Conservation (phyloP, 2,797 vertebrate genomes). For the Apogon talboti region DNA sequence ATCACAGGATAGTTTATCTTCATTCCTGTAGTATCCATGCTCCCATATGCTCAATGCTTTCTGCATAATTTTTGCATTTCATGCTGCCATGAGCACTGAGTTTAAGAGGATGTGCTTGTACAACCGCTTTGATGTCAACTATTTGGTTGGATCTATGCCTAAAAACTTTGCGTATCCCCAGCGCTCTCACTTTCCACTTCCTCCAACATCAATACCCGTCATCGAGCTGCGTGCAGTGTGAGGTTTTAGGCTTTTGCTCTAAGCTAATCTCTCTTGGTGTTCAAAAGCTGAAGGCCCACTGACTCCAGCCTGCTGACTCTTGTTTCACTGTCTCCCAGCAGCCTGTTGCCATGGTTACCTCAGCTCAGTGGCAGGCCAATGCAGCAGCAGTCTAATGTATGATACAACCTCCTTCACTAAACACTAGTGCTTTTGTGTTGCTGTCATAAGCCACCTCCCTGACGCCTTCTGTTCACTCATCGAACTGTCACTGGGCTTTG, state of each 20-base stretch:
- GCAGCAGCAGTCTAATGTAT: constrained; percentile 71
- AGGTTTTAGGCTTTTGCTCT: constrained; percentile 68
- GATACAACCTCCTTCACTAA: constrained; percentile 70
- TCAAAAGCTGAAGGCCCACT: constrained; percentile 78
- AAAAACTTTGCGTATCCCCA: constrained; percentile 51
- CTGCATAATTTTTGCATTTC: constrained; percentile 59
- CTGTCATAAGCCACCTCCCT: constrained; percentile 67
- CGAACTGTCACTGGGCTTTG: constrained; percentile 36
- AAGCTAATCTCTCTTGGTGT: constrained; percentile 79
- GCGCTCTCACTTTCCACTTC: constrained; percentile 45
- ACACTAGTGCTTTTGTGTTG: constrained; percentile 70
- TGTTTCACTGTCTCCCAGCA: constrained; percentile 71
- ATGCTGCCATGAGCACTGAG: constrained; percentile 36
- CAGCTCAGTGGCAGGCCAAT: constrained; percentile 72
- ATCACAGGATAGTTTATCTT: constrained; percentile 53
- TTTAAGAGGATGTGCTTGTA: constrained; percentile 49
- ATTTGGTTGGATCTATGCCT: constrained; percentile 46
- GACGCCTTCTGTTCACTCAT: constrained; percentile 32
- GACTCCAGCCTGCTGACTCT: constrained; percentile 72
- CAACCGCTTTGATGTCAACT: constrained; percentile 61
- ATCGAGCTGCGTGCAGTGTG: constrained; percentile 45
- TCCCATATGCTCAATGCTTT: constrained; percentile 28
- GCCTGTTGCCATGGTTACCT: constrained; percentile 86
- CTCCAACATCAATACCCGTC: constrained; percentile 61
- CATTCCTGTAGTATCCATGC: constrained; percentile 30